A percentile compares a stretch with the other conserved stretches of the same genome.
Evolutionary conservation across 2,797 vertebrate species (phyloP).

Genomic region (Clarias laeviceps): DNA sequence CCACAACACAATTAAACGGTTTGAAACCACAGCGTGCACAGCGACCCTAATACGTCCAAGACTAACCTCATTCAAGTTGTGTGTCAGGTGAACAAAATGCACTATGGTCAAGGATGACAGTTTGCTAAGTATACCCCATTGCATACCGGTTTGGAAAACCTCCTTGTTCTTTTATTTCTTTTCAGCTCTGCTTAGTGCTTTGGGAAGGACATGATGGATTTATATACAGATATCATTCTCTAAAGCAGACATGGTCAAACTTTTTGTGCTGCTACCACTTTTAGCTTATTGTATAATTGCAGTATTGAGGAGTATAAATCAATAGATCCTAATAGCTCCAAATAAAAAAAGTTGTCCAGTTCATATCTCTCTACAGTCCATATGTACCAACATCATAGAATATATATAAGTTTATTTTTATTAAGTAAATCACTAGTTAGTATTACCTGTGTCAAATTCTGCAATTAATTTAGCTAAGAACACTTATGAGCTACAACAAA

Average conservation of each 20-base stretch:
- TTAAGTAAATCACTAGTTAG: not conserved
- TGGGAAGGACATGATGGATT: not conserved
- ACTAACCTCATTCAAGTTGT: not conserved
- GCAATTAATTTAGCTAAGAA: not conserved
- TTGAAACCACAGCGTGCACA: not conserved
- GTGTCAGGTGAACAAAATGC: constrained; percentile 5
- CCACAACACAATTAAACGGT: not conserved
- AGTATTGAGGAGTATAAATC: not conserved
- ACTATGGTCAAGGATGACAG: not conserved
- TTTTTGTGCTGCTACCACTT: not conserved
- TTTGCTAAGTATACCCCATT: not conserved
- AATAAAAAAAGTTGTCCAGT: not conserved
- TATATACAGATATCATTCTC: not conserved
- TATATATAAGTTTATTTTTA: not conserved
- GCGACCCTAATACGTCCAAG: not conserved
- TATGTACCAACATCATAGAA: not conserved
- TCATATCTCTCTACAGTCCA: not conserved
- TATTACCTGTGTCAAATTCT: not conserved
- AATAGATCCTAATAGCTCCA: too few species aligned
- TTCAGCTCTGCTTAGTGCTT: not conserved
- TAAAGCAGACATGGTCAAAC: not conserved
- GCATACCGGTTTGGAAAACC: not conserved
- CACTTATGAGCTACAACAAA: not conserved
- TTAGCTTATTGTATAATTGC: not conserved
- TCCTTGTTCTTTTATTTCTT: not conserved